Evolutionary conservation across 2,113 vertebrate species (phyloP).

Genomic region (Nothocercus julius): DNA sequence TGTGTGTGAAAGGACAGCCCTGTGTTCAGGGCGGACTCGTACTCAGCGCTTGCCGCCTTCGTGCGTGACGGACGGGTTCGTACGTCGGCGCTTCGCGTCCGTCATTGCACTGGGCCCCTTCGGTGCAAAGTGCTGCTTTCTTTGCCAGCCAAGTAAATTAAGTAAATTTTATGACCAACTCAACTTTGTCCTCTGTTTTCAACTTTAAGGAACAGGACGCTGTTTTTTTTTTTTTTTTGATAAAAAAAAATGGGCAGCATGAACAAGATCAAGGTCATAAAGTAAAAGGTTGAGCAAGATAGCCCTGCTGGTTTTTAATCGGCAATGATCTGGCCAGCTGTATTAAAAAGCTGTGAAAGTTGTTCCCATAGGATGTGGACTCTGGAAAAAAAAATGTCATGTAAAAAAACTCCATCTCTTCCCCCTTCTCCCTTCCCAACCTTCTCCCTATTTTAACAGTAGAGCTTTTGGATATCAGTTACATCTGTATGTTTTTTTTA

Average conservation of each 20-base stretch:
- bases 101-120: background rate
- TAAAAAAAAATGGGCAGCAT: background rate
- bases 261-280: background rate
- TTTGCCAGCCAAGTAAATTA: conserved; percentile 49
- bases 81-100: background rate
- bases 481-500: background rate
- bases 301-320: background rate
- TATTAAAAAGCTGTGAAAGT: background rate
- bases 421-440: background rate
- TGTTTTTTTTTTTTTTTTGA: background rate
- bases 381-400: background rate
- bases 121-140: conserved; percentile 25
- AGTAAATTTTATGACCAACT: conserved; percentile 21
- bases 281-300: background rate
- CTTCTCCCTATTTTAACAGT: background rate
- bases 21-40: background rate
- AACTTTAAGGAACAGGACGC: conserved; percentile 20
- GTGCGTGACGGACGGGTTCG: background rate
- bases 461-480: conserved; percentile 33
- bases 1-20: background rate
- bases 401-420: background rate
- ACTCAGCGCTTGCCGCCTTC: background rate
- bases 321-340: background rate
- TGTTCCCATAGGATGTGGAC: background rate
- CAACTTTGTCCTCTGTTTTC: conserved; percentile 34